Percentiles rank a stretch among this genome's conserved stretches.
Evolutionary conservation across 2,888 invertebrate genomes (phyloP).

Genomic region (Eugnorisma glareosa): DNA sequence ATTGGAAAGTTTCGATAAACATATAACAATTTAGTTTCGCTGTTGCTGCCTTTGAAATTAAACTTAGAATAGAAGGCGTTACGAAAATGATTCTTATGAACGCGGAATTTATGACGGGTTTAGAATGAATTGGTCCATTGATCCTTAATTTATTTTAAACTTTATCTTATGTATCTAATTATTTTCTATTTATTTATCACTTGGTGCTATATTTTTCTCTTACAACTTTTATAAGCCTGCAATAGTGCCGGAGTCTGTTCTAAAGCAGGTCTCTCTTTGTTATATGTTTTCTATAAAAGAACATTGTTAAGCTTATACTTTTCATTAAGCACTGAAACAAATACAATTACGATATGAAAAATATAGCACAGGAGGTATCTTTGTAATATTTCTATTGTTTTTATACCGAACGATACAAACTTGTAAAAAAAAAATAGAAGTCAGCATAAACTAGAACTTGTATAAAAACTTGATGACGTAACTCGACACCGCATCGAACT

Average conservation of each 20-base stretch:
- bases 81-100: constrained; percentile 47
- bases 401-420: neutral
- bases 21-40: constrained; percentile 54
- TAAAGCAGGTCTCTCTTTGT: constrained; percentile 31
- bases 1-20: constrained; percentile 59
- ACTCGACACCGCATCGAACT: neutral
- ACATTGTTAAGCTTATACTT: constrained; percentile 19
- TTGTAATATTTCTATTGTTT: neutral
- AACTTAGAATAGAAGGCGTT: constrained; percentile 40
- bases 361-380: constrained; percentile 19
- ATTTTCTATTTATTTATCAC: constrained; percentile 31
- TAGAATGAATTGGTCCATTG: constrained; percentile 20
- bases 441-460: neutral
- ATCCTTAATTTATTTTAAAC: constrained; percentile 31
- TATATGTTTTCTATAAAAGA: constrained; percentile 12
- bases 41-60: constrained; percentile 60
- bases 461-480: neutral
- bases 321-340: constrained; percentile 15
- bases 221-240: constrained; percentile 17
- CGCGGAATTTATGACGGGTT: constrained; percentile 23
- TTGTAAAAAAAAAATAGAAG: neutral
- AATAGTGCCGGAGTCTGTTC: constrained; percentile 21
- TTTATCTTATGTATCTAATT: constrained; percentile 29
- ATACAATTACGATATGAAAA: constrained; percentile 12
- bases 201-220: constrained; percentile 64